phyloP scores from a whole-genome alignment of 2,797 vertebrate species.

The Columba guinea region DNA sequence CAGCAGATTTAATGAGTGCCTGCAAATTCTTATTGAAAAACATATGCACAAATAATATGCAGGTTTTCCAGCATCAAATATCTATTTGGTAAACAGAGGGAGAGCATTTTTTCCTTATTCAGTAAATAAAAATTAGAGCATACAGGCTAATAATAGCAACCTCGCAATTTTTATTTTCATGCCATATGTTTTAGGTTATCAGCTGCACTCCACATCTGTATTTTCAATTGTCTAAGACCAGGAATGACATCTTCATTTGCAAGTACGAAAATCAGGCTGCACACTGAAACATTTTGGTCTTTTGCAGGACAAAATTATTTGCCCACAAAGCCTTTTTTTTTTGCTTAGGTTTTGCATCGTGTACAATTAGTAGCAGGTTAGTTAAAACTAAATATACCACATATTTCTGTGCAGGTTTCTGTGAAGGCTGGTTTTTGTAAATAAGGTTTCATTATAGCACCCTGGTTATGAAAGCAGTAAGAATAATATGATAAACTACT shows the following conservation, averaged over 20 bases:
- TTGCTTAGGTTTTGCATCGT: constrained; percentile 3
- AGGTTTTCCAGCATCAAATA: constrained; percentile 35
- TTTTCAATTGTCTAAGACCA: constrained; percentile 62
- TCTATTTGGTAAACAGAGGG: constrained; percentile 47
- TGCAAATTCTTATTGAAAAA: constrained; percentile 43
- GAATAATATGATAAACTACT: neutral
- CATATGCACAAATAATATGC: neutral
- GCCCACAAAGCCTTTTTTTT: constrained; percentile 23
- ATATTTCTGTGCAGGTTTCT: neutral
- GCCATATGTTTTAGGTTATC: constrained; percentile 55
- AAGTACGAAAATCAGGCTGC: constrained; percentile 37
- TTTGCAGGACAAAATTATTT: constrained; percentile 35
- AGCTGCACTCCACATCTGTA: constrained; percentile 65
- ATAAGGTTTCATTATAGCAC: constrained; percentile 33
- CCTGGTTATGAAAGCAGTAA: constrained; percentile 9
- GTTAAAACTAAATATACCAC: constrained; percentile 12
- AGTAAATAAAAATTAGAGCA: constrained; percentile 60
- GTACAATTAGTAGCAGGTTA: constrained; percentile 17
- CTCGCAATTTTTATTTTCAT: constrained; percentile 56
- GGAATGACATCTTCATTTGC: constrained; percentile 55
- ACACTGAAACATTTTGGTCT: neutral
- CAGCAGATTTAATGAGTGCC: constrained; percentile 34
- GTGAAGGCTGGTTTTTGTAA: constrained; percentile 26
- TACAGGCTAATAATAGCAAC: constrained; percentile 44
- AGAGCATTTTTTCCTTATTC: neutral